Conservation (phyloP, 2,797 vertebrate species). For the Helicolenus hilgendorfi region DNA sequence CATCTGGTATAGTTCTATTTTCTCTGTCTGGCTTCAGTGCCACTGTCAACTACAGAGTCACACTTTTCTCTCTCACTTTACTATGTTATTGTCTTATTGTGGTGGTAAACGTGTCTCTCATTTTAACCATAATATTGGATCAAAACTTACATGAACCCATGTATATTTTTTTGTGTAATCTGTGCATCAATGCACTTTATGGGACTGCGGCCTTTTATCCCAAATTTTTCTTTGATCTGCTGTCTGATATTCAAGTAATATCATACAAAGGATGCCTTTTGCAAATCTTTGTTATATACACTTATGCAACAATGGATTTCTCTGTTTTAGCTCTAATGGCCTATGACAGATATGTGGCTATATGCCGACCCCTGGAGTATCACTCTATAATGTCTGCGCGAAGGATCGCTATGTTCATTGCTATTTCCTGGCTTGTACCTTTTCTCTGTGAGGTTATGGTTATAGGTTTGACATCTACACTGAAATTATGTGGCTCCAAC, state of each 20-base stretch:
- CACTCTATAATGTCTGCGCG: constrained; percentile 58
- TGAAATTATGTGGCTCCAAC: constrained; percentile 58
- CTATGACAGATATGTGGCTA: constrained; percentile 77
- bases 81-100: constrained; percentile 52
- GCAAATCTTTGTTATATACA: constrained; percentile 63
- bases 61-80: constrained; percentile 42
- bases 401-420: constrained; percentile 5
- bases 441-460: not conserved
- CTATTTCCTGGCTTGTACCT: constrained; percentile 55
- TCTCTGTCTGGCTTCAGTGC: constrained; percentile 61
- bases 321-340: constrained; percentile 68
- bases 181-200: constrained; percentile 67
- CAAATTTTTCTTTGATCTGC: constrained; percentile 56
- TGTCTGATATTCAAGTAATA: constrained; percentile 44
- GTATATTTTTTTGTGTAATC: constrained; percentile 65
- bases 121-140: constrained; percentile 58
- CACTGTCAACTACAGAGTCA: constrained; percentile 41
- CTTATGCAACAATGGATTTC: constrained; percentile 40
- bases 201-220: constrained; percentile 70
- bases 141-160: constrained; percentile 69
- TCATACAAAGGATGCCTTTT: constrained; percentile 57
- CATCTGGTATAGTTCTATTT: constrained; percentile 26
- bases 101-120: constrained; percentile 46
- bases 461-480: not conserved
- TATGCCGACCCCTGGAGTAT: constrained; percentile 76